Evolutionary conservation across 2,113 vertebrate species (phyloP).

Genomic region (Connochaetes taurinus): DNA sequence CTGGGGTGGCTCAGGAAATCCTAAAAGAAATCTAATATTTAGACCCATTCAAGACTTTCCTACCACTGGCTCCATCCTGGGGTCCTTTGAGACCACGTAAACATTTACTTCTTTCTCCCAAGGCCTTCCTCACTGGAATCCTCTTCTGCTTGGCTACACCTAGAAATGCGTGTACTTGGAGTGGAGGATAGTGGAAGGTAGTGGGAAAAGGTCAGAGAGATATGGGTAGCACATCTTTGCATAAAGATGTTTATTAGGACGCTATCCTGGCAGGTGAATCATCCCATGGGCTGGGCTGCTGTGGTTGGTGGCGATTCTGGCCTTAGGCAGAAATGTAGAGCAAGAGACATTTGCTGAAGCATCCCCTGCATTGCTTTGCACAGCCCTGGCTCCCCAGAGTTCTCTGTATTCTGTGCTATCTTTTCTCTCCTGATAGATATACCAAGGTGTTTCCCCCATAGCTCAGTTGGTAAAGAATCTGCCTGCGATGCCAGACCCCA

Average conservation of each 20-base stretch:
- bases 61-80: background rate
- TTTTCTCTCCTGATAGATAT: background rate
- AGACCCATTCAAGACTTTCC: background rate
- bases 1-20: background rate
- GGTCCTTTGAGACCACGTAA: background rate
- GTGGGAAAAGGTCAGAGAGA: background rate
- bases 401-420: background rate
- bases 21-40: background rate
- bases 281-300: background rate
- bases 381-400: background rate
- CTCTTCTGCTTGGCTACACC: background rate
- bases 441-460: background rate
- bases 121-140: background rate
- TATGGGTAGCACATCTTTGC: background rate
- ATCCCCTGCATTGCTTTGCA: background rate
- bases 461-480: background rate
- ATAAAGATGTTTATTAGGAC: background rate
- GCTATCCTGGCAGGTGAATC: background rate
- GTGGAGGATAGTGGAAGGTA: background rate
- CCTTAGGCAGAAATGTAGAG: background rate
- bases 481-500: rapidly evolving
- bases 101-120: background rate
- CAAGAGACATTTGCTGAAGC: background rate
- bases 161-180: background rate
- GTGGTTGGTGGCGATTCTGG: background rate